phyloP scores from a whole-genome alignment of 2,113 vertebrate genomes.

The Irena cyanogastra region DNA sequence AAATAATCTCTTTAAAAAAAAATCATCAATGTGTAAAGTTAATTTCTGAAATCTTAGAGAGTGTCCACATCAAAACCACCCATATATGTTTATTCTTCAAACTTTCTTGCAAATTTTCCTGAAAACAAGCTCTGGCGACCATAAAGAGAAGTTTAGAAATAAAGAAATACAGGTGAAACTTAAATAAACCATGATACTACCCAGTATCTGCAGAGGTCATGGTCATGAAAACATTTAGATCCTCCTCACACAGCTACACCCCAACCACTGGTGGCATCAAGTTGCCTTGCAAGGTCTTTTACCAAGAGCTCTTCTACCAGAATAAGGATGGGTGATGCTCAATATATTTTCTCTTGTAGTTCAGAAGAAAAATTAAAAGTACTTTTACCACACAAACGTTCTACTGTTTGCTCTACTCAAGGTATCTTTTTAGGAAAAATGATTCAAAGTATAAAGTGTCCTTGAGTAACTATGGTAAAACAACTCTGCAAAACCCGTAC shows the following conservation, averaged over 20 bases:
- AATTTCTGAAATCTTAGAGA: not conserved
- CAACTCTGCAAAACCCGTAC: not conserved
- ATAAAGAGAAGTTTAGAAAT: not conserved
- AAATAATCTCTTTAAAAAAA: not conserved
- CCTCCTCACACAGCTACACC: fast-evolving
- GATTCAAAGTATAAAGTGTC: not conserved
- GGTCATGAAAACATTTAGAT: not conserved
- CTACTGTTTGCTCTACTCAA: not conserved
- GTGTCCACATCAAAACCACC: not conserved
- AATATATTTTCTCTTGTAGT: not conserved
- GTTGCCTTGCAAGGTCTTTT: not conserved
- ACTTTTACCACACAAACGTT: not conserved
- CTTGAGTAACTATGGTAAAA: not conserved
- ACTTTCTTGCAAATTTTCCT: not conserved
- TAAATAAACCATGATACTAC: not conserved
- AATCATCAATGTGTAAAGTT: not conserved
- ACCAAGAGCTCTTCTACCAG: not conserved
- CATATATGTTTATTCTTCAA: not conserved
- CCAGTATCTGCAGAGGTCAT: not conserved
- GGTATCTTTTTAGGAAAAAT: not conserved
- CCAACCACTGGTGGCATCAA: not conserved
- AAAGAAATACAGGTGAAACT: not conserved
- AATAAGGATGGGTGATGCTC: not conserved
- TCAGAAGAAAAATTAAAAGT: not conserved
- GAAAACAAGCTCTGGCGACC: not conserved